Conservation (phyloP, 2,888 invertebrate genomes). For the Alviniconcha strummeri region DNA sequence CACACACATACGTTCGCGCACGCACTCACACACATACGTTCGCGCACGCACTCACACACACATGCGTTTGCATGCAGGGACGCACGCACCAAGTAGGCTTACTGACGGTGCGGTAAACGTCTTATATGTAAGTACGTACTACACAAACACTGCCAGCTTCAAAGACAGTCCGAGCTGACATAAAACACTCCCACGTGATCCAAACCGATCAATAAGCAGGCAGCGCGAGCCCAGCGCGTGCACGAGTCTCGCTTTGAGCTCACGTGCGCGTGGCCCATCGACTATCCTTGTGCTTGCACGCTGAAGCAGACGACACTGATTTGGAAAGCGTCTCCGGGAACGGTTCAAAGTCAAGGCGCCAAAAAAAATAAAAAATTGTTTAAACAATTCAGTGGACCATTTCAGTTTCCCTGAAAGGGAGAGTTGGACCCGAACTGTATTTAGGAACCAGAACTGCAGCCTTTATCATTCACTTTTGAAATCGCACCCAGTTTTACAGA, state of each 20-base stretch:
- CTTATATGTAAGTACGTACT: too few species aligned
- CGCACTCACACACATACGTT: neutral
- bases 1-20: neutral
- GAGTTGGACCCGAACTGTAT: neutral
- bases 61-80: too few species aligned
- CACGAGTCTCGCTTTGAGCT: neutral
- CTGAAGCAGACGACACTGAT: too few species aligned
- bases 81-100: too few species aligned
- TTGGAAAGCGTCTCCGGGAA: neutral
- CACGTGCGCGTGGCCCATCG: neutral
- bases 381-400: neutral
- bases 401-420: neutral
- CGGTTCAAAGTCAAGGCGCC: neutral
- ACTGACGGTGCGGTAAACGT: too few species aligned
- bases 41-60: too few species aligned
- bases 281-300: neutral
- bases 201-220: slow-evolving; percentile 20
- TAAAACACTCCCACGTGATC: neutral
- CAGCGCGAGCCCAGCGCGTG: neutral
- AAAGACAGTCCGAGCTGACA: too few species aligned
- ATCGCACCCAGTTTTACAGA: too few species aligned
- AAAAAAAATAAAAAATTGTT: neutral
- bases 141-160: too few species aligned
- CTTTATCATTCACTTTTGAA: too few species aligned
- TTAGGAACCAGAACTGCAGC: too few species aligned